A percentile compares a stretch with the other conserved stretches of the same genome.
Evolutionary conservation across 2,888 invertebrate species (phyloP).

Genomic region (Ommatoiulus sabulosus): DNA sequence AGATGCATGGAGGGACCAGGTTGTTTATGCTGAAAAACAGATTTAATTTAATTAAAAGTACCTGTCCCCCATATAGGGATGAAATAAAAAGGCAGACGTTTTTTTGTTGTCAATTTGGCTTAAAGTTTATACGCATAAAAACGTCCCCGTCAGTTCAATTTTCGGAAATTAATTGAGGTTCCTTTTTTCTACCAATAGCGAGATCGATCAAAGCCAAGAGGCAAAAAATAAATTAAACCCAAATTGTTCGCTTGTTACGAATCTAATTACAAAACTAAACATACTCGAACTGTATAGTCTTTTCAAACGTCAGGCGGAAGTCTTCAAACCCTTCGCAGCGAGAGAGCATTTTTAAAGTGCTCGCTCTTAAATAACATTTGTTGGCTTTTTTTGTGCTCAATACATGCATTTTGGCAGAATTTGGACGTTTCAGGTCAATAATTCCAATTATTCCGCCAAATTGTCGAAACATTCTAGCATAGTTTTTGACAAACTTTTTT

Average conservation of each 20-base stretch:
- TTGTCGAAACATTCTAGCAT: too few relatives aligned
- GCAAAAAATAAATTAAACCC: not conserved
- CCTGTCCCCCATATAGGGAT: not conserved
- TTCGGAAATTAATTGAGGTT: slow-evolving; percentile 24
- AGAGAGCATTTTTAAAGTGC: too few relatives aligned
- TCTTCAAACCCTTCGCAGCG: too few relatives aligned
- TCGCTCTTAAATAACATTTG: too few relatives aligned
- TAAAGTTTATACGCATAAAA: not conserved
- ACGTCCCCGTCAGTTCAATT: not conserved
- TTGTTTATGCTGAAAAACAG: not conserved
- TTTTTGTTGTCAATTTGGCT: slow-evolving; percentile 3
- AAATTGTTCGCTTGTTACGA: not conserved
- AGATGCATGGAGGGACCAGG: not conserved
- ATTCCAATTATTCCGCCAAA: too few relatives aligned
- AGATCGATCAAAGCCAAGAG: not conserved
- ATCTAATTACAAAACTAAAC: slow-evolving; percentile 6
- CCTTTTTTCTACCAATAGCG: not conserved
- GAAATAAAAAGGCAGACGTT: not conserved
- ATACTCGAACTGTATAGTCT: not conserved
- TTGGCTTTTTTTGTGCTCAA: too few relatives aligned
- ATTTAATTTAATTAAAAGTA: slow-evolving; percentile 37
- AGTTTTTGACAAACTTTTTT: too few relatives aligned
- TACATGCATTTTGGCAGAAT: too few relatives aligned
- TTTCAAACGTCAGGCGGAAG: too few relatives aligned
- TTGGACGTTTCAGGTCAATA: too few relatives aligned